Evolutionary conservation across 1,140 invertebrate species (phyloP).

Genomic region (Bradysia coprophila): DNA sequence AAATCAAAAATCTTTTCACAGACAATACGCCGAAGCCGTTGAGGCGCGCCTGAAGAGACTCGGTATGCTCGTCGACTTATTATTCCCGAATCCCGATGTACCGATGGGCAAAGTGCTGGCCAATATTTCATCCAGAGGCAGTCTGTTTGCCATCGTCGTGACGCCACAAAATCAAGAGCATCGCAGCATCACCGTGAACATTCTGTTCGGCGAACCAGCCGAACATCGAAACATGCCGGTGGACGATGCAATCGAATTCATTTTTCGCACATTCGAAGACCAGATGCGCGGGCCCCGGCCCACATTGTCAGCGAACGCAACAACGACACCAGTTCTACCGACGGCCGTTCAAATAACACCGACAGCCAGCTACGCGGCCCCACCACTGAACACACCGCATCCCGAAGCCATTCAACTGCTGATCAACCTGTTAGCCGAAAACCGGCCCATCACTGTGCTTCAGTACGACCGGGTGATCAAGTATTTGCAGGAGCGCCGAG

Average conservation of each 20-base stretch:
- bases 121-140: slow-evolving; percentile 67
- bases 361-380: neutral
- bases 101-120: slow-evolving; percentile 67
- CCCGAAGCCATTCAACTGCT: slow-evolving; percentile 55
- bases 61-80: slow-evolving; percentile 63
- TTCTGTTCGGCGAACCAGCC: slow-evolving; percentile 69
- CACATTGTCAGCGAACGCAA: slow-evolving; percentile 3
- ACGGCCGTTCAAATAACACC: neutral
- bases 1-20: slow-evolving; percentile 23
- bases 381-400: slow-evolving; percentile 28
- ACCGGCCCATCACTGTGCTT: slow-evolving; percentile 52
- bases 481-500: slow-evolving; percentile 55
- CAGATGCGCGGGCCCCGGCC: slow-evolving; percentile 40
- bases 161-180: slow-evolving; percentile 69
- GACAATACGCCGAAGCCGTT: slow-evolving; percentile 77
- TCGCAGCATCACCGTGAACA: slow-evolving; percentile 74
- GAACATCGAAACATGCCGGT: slow-evolving; percentile 89
- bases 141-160: slow-evolving; percentile 75
- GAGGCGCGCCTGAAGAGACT: slow-evolving; percentile 63
- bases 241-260: slow-evolving; percentile 68
- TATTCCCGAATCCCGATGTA: slow-evolving; percentile 80
- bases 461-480: slow-evolving; percentile 67
- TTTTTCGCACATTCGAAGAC: slow-evolving; percentile 59
- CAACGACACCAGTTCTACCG: slow-evolving; percentile 14
- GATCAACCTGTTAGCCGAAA: slow-evolving; percentile 60